A percentile compares a stretch with the other conserved stretches of the same genome.
phyloP scores from a whole-genome alignment of 2,888 invertebrate species.

The Limnephilus auricula region DNA sequence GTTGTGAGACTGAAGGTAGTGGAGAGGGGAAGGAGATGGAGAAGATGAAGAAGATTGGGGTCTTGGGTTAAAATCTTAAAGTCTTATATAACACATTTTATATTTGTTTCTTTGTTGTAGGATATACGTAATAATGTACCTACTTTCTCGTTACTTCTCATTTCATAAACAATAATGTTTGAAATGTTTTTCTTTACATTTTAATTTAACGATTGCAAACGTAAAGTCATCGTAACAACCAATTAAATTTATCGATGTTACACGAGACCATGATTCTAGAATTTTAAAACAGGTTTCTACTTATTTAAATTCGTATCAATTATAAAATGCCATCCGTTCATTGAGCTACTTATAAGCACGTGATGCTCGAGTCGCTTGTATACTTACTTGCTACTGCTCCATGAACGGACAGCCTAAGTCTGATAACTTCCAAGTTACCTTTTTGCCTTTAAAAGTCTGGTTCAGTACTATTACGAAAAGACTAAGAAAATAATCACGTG shows the following conservation, averaged over 20 bases:
- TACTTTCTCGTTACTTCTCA: neutral
- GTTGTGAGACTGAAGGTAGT: no score
- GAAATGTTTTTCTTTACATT: neutral
- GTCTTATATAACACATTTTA: no score
- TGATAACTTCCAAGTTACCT: neutral
- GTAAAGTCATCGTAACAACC: neutral
- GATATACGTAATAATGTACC: neutral
- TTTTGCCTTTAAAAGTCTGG: conserved; percentile 19
- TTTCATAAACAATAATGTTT: neutral
- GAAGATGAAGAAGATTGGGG: no score
- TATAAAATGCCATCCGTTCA: no score
- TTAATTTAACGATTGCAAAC: neutral
- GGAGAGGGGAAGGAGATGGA: no score
- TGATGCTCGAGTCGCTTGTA: no score
- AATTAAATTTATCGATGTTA: neutral
- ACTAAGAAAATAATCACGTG: neutral
- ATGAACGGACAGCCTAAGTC: no score
- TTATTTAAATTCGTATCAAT: neutral
- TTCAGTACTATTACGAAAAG: neutral
- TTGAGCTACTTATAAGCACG: no score
- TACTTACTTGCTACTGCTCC: no score
- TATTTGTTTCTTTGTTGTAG: no score
- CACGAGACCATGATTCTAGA: neutral
- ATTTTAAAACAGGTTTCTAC: neutral
- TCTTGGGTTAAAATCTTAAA: no score